These are phyloP conservation scores for Urocyon cinereoargenteus DNA, from an alignment of 2,797 vertebrate species.

Conservation along the genomic window DNA sequence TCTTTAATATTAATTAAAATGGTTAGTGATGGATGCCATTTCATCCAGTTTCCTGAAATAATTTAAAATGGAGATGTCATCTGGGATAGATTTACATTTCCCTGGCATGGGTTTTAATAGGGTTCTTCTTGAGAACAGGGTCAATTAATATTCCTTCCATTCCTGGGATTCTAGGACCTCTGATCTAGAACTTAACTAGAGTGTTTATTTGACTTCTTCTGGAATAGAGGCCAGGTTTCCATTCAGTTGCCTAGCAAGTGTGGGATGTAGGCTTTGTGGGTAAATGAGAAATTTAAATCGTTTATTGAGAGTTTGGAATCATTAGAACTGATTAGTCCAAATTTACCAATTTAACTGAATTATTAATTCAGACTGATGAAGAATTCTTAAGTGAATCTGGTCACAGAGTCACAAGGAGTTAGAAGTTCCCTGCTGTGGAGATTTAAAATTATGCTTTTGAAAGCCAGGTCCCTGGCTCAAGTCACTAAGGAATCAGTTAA, in stretches of 20 bases:
- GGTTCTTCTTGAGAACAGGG: neutral
- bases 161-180: neutral
- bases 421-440: neutral
- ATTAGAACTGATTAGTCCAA: conserved; percentile 12
- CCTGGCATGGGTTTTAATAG: neutral
- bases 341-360: conserved; percentile 50
- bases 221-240: neutral
- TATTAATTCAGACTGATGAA: conserved; percentile 57
- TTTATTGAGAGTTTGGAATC: conserved; percentile 23
- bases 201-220: conserved; percentile 3
- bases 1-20: conserved; percentile 5
- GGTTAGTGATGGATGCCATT: neutral
- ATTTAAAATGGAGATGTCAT: neutral
- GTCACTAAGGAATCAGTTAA: conserved; percentile 1
- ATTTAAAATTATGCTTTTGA: conserved; percentile 13
- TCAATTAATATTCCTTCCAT: neutral
- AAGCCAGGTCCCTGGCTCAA: conserved; percentile 10
- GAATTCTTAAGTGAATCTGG: conserved; percentile 48
- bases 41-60: neutral
- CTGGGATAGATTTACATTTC: neutral
- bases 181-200: neutral
- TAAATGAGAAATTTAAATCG: neutral
- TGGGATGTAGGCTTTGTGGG: neutral
- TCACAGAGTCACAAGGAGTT: conserved; percentile 24
- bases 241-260: neutral